Percentiles rank a stretch among this genome's conserved stretches.
phyloP scores from a whole-genome alignment of 2,113 vertebrate species.

The Turdus rufiventris region DNA sequence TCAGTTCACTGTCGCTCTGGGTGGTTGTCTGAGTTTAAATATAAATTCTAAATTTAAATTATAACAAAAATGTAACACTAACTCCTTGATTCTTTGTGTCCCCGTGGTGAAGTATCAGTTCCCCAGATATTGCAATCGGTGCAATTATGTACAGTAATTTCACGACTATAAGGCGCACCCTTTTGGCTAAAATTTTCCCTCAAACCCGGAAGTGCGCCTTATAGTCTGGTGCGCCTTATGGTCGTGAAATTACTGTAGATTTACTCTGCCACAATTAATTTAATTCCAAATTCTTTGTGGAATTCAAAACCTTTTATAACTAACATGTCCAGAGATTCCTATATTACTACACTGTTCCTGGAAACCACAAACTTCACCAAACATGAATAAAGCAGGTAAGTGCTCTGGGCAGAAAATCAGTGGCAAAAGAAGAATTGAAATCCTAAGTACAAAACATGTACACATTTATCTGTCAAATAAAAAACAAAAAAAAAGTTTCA shows the following conservation, averaged over 20 bases:
- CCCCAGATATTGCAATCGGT: not conserved
- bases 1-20: not conserved
- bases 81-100: not conserved
- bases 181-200: no score
- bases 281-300: not conserved
- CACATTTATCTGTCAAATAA: not conserved
- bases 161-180: no score
- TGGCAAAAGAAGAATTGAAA: not conserved
- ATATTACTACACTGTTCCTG: not conserved
- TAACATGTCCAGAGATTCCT: not conserved
- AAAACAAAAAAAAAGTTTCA: not conserved
- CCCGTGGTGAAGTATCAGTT: not conserved
- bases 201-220: no score
- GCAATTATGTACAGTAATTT: no score
- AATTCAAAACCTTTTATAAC: not conserved
- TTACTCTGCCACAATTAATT: not conserved
- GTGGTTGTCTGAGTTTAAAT: not conserved
- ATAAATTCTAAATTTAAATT: not conserved
- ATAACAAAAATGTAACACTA: not conserved
- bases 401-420: not conserved
- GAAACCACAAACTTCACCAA: not conserved
- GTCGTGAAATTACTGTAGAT: no score
- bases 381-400: not conserved
- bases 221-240: no score
- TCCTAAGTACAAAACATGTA: not conserved